A percentile compares a stretch with the other conserved stretches of the same genome.
Conservation (phyloP, 1,140 invertebrate species). For the Ostrea denselamellosa region DNA sequence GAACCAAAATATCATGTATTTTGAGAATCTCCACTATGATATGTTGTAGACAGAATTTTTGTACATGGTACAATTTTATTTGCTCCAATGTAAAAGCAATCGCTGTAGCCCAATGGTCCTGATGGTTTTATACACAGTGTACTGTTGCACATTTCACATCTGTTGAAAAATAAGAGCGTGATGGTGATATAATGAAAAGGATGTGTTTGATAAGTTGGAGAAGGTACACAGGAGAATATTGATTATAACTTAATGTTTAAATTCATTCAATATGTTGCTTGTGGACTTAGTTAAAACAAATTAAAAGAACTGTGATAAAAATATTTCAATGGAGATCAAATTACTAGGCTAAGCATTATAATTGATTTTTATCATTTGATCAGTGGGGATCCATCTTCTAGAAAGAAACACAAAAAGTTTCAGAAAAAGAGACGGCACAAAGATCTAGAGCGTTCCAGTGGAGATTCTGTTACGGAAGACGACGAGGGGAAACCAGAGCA, state of each 20-base stretch:
- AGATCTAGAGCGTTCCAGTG: conserved; percentile 73
- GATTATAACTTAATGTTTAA: not conserved
- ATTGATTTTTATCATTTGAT: not conserved
- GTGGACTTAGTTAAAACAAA: not conserved
- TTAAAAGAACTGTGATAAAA: not conserved
- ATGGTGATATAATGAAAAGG: too few species aligned
- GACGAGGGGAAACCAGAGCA: conserved; percentile 46
- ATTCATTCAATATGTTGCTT: not conserved
- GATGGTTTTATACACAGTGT: too few species aligned
- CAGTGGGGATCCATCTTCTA: conserved; percentile 63
- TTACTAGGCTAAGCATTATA: not conserved
- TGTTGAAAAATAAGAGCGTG: too few species aligned
- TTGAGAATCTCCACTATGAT: too few species aligned
- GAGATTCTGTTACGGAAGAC: conserved; percentile 72
- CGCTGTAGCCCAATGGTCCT: too few species aligned
- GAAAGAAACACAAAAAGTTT: conserved; percentile 73
- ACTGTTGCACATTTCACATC: too few species aligned
- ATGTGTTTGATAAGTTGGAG: too few species aligned
- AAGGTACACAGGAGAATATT: not conserved
- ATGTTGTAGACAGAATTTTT: too few species aligned
- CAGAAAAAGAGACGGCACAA: conserved; percentile 71
- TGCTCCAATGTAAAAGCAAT: too few species aligned
- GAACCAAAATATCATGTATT: too few species aligned
- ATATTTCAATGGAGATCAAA: not conserved
- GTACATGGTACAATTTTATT: too few species aligned